These are phyloP conservation scores for Micromys minutus DNA, from an alignment of 2,113 vertebrate species.

Conservation along the genomic window DNA sequence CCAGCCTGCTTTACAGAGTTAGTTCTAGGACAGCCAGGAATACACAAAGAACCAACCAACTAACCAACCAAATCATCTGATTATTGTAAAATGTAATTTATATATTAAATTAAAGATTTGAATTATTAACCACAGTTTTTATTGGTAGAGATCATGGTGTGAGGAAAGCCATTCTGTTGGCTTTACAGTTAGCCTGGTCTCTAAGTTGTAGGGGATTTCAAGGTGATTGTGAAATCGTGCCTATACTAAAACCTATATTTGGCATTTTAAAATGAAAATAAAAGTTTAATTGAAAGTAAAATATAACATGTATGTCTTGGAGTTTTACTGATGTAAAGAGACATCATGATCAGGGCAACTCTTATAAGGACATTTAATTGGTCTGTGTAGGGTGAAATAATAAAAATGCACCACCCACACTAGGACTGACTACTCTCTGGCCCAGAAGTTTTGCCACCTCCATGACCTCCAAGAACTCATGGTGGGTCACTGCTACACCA, in stretches of 20 bases:
- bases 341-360: too few relatives aligned
- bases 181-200: slow-evolving; percentile 41
- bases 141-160: slow-evolving; percentile 79
- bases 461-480: too few relatives aligned
- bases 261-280: slow-evolving; percentile 56
- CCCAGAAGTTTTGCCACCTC: too few relatives aligned
- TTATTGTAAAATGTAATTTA: slow-evolving; percentile 84
- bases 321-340: too few relatives aligned
- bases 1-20: not conserved
- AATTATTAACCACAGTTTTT: slow-evolving; percentile 79
- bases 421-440: too few relatives aligned
- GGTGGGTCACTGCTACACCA: too few relatives aligned
- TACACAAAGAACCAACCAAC: not conserved
- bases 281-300: slow-evolving; percentile 58
- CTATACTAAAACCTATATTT: slow-evolving; percentile 52
- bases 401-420: too few relatives aligned
- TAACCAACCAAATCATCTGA: slow-evolving; percentile 71
- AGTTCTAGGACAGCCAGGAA: not conserved
- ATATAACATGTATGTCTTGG: not conserved
- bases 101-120: slow-evolving; percentile 83
- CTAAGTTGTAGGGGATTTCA: slow-evolving; percentile 66
- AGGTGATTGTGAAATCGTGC: slow-evolving; percentile 61
- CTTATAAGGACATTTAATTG: too few relatives aligned
- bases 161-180: slow-evolving; percentile 79
- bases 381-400: too few relatives aligned